phyloP scores from a whole-genome alignment of 2,797 vertebrate genomes.

The Platalea minor region DNA sequence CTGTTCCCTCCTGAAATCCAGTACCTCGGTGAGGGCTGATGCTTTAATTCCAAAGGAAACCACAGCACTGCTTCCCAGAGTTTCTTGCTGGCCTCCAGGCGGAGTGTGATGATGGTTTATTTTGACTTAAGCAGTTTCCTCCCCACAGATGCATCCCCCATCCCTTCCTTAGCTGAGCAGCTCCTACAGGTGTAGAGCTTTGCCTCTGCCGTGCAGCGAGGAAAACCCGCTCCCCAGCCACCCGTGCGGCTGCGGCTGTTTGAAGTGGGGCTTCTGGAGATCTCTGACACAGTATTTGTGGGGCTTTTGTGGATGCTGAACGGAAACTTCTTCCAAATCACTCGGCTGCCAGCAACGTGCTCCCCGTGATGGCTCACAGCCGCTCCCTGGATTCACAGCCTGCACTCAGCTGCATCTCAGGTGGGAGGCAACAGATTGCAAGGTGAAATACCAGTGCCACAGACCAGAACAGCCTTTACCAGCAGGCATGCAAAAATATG shows the following conservation, averaged over 20 bases:
- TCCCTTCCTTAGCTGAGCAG: background rate
- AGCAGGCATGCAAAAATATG: background rate
- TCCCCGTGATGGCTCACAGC: background rate
- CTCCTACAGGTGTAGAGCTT: background rate
- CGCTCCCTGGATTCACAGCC: background rate
- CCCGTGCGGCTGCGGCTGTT: background rate
- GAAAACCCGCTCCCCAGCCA: background rate
- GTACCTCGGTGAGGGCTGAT: background rate
- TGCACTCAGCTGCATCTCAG: background rate
- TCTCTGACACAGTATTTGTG: background rate
- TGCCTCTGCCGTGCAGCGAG: background rate
- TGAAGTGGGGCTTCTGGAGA: background rate
- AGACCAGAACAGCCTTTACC: background rate
- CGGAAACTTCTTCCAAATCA: background rate
- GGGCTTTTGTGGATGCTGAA: background rate
- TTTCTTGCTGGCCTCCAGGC: background rate
- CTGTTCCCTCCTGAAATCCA: background rate
- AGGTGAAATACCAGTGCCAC: background rate
- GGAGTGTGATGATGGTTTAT: background rate
- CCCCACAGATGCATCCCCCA: background rate
- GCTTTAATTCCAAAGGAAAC: background rate
- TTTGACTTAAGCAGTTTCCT: background rate
- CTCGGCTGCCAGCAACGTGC: rapidly evolving
- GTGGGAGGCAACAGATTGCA: background rate
- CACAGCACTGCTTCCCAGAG: background rate